These are phyloP conservation scores for Hoplias malabaricus DNA, from an alignment of 2,113 vertebrate species.

Conservation along the genomic window DNA sequence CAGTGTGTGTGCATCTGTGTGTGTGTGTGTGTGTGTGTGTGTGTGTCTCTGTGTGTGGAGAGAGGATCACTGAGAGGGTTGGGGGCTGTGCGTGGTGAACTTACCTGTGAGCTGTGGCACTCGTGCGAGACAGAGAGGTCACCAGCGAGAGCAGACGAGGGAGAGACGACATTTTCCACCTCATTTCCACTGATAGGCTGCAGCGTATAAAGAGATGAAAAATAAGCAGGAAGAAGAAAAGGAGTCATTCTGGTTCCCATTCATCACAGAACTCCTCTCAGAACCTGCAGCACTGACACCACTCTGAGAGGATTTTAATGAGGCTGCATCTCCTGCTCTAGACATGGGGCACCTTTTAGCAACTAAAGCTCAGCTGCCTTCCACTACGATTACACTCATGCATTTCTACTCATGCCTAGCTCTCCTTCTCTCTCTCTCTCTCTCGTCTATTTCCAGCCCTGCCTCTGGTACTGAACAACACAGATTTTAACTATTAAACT, in stretches of 20 bases:
- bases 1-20: too few species aligned
- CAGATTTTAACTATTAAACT: not conserved
- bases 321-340: slow-evolving; percentile 32
- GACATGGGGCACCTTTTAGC: slow-evolving; percentile 18
- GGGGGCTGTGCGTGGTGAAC: slow-evolving; percentile 53
- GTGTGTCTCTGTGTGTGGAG: slow-evolving; percentile 10
- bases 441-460: not conserved
- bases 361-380: not conserved
- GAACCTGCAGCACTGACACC: slow-evolving; percentile 31
- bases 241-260: slow-evolving; percentile 30
- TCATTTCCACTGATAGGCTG: slow-evolving; percentile 45
- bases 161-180: slow-evolving; percentile 40
- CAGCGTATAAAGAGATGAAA: slow-evolving; percentile 33
- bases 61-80: slow-evolving; percentile 26
- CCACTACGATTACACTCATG: slow-evolving; percentile 34
- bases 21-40: too few species aligned
- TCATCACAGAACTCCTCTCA: slow-evolving; percentile 33
- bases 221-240: slow-evolving; percentile 28
- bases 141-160: slow-evolving; percentile 19
- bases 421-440: slow-evolving; percentile 18
- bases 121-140: slow-evolving; percentile 23
- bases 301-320: slow-evolving; percentile 36
- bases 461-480: slow-evolving; percentile 17
- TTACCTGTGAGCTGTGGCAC: slow-evolving; percentile 67
- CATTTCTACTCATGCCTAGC: slow-evolving; percentile 4